Evolutionary conservation across 1,140 invertebrate genomes (phyloP), one percentile per base, ranked within the genome.

Genomic region (Lucilia sericata): DNA sequence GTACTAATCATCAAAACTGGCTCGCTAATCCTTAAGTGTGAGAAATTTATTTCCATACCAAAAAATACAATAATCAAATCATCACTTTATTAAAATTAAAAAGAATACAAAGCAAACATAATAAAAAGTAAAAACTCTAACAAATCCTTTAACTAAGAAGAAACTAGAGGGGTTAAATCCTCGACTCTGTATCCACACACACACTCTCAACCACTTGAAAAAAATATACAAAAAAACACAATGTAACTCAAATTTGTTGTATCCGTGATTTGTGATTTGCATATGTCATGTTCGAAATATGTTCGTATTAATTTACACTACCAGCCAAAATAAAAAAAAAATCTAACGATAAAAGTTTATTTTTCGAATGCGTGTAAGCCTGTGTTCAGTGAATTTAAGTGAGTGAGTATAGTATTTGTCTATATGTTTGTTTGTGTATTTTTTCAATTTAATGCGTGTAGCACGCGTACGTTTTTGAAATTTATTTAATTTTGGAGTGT

Each of bases 401-500:
- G n/a, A 47, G 36, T 76, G 74, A 34, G 25, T 30, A 30, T 9
- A 0, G 75, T 47, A 78, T 49, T 21, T 80, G 36, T 49, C 9
- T 80, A 80, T 17, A 17, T 12, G n/a, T 51, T n/a, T 19, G 14
- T 49, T 21, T 13, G 13, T 19, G 76, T 21, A 21, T 80, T 19
- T 80, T 51, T 49, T 4, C 42, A 19, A 21, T 80, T 21, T 25
- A 19, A 49, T 80, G 76, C 76, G 76, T 80, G 76, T 25, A 49
- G 34, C 76, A 80, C 76, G 76, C 76, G 76, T 80, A 49, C 49
- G 76, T 8, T 78, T 78, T 42, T 47, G 75, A 80, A 49, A 70
- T 80, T 80, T 80, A 80, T 80, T 80, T 80, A 80, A 80, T 80
- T 78, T 49, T 80, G 47, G 76, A 80, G 76, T 80, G 76, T 80